Evolutionary conservation across 2,888 invertebrate species (phyloP), one percentile per base, ranked within the genome.

Genomic region (Apamea epomidion): DNA sequence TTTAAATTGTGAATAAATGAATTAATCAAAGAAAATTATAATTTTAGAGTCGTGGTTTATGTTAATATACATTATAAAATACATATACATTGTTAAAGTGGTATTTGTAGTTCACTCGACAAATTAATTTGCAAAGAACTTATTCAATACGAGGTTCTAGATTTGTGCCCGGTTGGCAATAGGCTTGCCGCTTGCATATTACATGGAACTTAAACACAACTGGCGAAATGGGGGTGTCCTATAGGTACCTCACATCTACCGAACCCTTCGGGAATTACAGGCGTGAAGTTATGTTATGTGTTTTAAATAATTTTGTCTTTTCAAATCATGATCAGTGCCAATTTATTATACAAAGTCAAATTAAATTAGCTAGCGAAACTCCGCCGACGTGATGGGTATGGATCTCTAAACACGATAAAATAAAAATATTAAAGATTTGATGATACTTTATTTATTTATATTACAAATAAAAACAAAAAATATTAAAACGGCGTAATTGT

Each of bases 51-150:
- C 10, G n/a, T 18, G 18, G 18, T 32, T 29, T 51, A 65, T 18
- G 51, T 67, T 71, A 32, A 32, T 21, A 60, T 51, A 48, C 16
- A 29, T 80, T 51, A 5, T 75, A n/a, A n/a, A n/a, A n/a, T n/a
- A n/a, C n/a, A 32, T 1, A 32, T 32, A 32, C 32, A 32, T 32
- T 32, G 32, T 32, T 37, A 25, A 37, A 58, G 37, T 37, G 1
- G 3, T 7, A n/a, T 37, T 32, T 18, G 37, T 37, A 37, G 14
- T 51, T 42, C 2, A 14, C 7, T 29, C 25, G 12, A 65, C 37
- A 14, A 80, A 54, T 45, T n/a, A 42, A 62, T 81, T 48, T 32
- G 16, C 29, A 51, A 16, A 21, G 0, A 42, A 29, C 21, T 10
- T 64, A 4, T 45, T 76, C n/a, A 18, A 12, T 3, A 64, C 8